Base-by-base conservation (phyloP, 2,888 invertebrate species). In the Drosophila mimetica region DNA sequence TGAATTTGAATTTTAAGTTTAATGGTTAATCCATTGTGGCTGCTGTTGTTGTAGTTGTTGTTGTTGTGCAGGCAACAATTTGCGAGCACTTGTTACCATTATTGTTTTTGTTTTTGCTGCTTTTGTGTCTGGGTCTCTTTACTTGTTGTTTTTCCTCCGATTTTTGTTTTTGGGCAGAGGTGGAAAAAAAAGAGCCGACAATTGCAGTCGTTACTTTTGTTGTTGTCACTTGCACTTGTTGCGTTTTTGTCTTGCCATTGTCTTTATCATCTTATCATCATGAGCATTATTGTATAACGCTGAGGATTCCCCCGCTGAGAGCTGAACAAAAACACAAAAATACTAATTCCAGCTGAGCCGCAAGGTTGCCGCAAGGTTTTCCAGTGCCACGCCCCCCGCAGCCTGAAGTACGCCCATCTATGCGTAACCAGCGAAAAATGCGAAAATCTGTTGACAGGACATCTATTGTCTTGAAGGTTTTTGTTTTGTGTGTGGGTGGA, bases 1-100 rank as follows among this genome's bases (percentile, higher is more conserved):
- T 84, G 90, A 90, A 90, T 89, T 89, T 89, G 89, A 86, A 88
- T 86, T 89, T 80, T 79, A 85, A 88, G 82, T 89, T 81, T 88
- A 88, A 81, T 86, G 84, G 77, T 81, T 79, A 83, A 79, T 74
- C 74, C 88, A 74, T 77, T 76, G 78, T 67, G 72, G 73, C 65
- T 71, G 71, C 50, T 70, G 52, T 76, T 75, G 77, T 69, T 71
- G 71, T 70, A 70, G 69, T 48, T 71, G 53, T 8, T 53, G 32
- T 13, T 39, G 2, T 28, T 58, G 50, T 60, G 60, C 79, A 69
- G 77, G 53, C 84, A 67, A 66, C 80, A 79, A 77, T 83, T 82
- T 77, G 80, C 83, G 69, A 72, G 70, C 87, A 82, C 88, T 82
- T 83, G 86, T 77, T 82, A 63, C 78, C 76, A 60, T 39, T 74